A percentile compares a stretch with the other conserved stretches of the same genome.
These are phyloP conservation scores for Ardeotis arabs DNA, from an alignment of 2,113 vertebrate genomes.

Conservation along the genomic window DNA sequence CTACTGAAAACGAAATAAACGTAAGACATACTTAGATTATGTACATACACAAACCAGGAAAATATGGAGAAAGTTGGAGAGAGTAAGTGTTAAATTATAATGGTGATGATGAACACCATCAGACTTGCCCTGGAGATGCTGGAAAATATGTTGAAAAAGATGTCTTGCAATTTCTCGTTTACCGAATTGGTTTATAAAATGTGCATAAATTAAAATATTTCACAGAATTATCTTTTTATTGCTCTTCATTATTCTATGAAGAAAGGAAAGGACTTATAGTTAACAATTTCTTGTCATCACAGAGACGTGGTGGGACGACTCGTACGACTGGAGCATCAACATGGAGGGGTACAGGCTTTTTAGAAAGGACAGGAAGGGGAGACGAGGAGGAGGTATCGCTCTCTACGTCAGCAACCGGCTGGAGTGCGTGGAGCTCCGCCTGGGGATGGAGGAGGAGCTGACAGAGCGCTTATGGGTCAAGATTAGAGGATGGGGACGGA, in stretches of 20 bases:
- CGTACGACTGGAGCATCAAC: no score
- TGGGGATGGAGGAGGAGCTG: no score
- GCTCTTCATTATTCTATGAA: neutral
- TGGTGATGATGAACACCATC: neutral
- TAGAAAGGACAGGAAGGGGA: no score
- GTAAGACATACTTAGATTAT: neutral
- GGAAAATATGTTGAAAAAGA: neutral
- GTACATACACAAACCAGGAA: neutral
- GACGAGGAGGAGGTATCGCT: no score
- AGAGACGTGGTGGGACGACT: no score
- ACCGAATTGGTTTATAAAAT: slow-evolving; percentile 29
- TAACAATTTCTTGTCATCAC: slow-evolving; percentile 16
- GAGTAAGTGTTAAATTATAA: slow-evolving; percentile 32
- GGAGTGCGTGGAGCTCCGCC: no score
- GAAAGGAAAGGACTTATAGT: neutral
- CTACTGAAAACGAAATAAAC: neutral
- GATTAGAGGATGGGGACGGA: no score
- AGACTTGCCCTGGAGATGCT: slow-evolving; percentile 23
- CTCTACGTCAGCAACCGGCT: no score
- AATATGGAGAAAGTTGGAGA: neutral
- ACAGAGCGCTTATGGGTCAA: no score
- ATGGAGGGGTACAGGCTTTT: no score
- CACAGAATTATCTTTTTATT: slow-evolving; percentile 2
- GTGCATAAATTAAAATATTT: slow-evolving; percentile 51
- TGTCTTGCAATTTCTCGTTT: slow-evolving; percentile 24